Evolutionary conservation across 2,888 invertebrate species (phyloP), one percentile per base, ranked within the genome.

Genomic region (Lydus trimaculatus): DNA sequence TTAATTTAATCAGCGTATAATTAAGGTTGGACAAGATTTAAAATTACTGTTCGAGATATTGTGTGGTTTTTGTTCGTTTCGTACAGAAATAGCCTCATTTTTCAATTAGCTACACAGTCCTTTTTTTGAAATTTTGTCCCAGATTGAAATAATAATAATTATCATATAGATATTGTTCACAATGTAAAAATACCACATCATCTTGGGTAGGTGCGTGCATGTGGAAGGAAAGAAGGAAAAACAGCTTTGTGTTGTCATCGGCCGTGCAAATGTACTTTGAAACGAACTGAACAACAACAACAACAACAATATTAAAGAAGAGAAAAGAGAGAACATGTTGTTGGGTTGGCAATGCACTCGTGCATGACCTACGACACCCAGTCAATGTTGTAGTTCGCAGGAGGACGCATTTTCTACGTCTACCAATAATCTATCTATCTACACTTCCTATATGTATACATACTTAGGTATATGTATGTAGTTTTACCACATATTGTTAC

Each of bases 341-440:
- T 33, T 67, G 60, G 70, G 73, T 68, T 71, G 73, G 72, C 72
- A 68, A 71, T 68, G 73, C 70, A 73, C 72, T 74, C 75, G 75
- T 75, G 75, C 75, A 74, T 75, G 75, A 75, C 75, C 75, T 75
- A 75, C 75, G 75, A 75, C 75, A 75, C 61, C 48, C 48, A 52
- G 48, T 43, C 48, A 52, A 3, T 17, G 43, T 17, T 43, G 43
- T 43, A 43, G 43, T 43, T 52, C 48, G 48, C 48, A 52, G 20
- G 48, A 52, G 20, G 48, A 52, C 48, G 48, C 48, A 52, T 52
- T 52, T 52, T 52, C 48, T 52, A 52, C 48, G 43, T 43, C 43
- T 8, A 17, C 20, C 9, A 52, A 43, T 43, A 8, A 52, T 52
- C 20, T 23, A 52, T 52, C 48, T 23, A 13, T 39, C 13, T 39